A percentile compares a stretch with the other conserved stretches of the same genome.
phyloP scores from a whole-genome alignment of 2,888 invertebrate genomes.

The Leptodirus hochenwartii region DNA sequence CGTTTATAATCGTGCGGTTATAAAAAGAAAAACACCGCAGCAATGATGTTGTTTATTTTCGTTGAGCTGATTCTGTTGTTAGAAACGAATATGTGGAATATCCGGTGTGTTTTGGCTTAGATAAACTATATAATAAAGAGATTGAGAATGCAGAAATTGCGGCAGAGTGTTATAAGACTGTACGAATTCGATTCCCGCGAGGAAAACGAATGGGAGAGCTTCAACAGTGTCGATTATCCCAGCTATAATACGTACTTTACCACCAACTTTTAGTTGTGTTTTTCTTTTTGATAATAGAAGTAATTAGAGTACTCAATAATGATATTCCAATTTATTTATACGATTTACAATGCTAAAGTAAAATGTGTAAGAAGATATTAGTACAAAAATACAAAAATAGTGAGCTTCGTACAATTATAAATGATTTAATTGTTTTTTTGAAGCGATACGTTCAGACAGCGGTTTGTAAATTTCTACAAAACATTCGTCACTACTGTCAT shows the following conservation, averaged over 20 bases:
- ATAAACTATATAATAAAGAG: no score
- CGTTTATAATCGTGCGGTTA: no score
- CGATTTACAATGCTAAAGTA: no score
- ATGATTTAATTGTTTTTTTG: constrained; percentile 14
- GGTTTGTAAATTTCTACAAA: constrained; percentile 13
- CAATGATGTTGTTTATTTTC: no score
- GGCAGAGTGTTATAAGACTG: constrained; percentile 44
- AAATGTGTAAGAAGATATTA: constrained; percentile 1
- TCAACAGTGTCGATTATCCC: constrained; percentile 26
- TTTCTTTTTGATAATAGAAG: neutral
- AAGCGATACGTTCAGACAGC: constrained; percentile 17
- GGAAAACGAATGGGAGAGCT: constrained; percentile 48
- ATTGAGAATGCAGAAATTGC: constrained; percentile 34
- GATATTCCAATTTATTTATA: constrained; percentile 2
- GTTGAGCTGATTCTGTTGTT: no score
- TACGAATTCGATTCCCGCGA: constrained; percentile 53
- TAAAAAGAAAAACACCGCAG: no score
- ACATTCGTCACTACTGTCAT: constrained; percentile 9
- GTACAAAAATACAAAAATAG: neutral
- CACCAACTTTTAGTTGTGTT: constrained; percentile 4
- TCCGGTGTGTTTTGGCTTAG: no score
- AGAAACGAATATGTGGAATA: no score
- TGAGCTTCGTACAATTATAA: constrained; percentile 1
- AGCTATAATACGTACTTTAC: constrained; percentile 17
- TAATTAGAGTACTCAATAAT: neutral